Evolutionary conservation across 2,888 invertebrate species (phyloP), one percentile per base, ranked within the genome.

Genomic region (Beris morrisii): DNA sequence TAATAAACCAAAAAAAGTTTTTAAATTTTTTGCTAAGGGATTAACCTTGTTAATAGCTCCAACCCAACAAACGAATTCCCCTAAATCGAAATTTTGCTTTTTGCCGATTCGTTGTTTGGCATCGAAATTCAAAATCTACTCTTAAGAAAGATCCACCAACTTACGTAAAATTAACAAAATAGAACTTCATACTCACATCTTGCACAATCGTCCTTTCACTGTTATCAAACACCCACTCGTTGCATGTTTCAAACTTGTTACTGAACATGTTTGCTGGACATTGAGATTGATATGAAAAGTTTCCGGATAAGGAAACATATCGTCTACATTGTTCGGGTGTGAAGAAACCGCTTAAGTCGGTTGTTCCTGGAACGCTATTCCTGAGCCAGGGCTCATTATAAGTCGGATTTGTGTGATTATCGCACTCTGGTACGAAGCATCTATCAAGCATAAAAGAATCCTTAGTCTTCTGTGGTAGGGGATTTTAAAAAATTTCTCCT

Each of bases 351-450:
- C 74, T 67, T 12, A 71, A 73, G 56, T 74, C 71, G n/a, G 70
- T 72, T 4, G 67, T 70, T 3, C 79, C 79, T 0, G 86, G 86
- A 44, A 84, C 81, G 0, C 85, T 84, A 66, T 75, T 71, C 28
- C 77, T 70, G n/a, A 84, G 70, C 85, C 85, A 86, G 4, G 78
- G 71, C 43, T 75, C 74, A 13, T 76, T 69, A 70, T 78, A 83
- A 1, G 71, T 70, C 2, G 81, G 76, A 57, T 76, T 71, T 0
- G 66, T 68, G 6, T 72, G 68, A 67, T 79, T 75, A 72, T 87
- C 86, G 74, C 86, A 87, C 71, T 81, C 82, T 3, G 84, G 84
- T 64, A 87, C 78, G 48, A 76, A 78, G 73, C 85, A 86, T 74
- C 85, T 64, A 74, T 68, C 61, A 59, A 72, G 38, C 9, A 56